Base-by-base conservation (phyloP, 2,113 vertebrate genomes). In the Origma solitaria region DNA sequence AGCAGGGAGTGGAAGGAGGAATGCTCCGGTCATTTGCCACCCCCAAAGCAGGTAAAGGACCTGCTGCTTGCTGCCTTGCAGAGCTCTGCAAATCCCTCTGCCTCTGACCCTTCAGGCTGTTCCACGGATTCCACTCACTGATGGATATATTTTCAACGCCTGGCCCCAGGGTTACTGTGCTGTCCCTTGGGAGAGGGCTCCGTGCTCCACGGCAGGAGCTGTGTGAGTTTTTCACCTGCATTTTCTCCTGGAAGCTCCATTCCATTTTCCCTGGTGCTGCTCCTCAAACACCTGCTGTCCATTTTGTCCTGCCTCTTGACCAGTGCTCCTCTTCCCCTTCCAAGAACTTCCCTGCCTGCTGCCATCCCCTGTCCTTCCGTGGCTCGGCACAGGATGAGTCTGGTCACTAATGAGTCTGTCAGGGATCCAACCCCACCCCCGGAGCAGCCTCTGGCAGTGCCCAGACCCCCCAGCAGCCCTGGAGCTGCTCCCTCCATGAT, bases 221-320 rank as follows among this genome's bases (percentile, higher is more conserved):
- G 60, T 76, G 11, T 37, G 57, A 56, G 33, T 64, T 79, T 71
- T 77, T 61, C 80, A 87, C 65, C 61, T 84, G 56, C 6, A 4
- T 76, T 93, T 93, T n/a, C 79, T 69, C 75, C 76, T 69, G 66
- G 70, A 78, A 90, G 50, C 19, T 45, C 58, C 95, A 90, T 96
- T 88, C 94, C 88, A 5, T 62, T 85, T 56, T 49, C 23, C 47
- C 68, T 80, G 21, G 31, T 30, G 79, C 70, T 85, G 66, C 40
- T 91, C 45, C 91, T 86, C 31, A 18, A 38, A 49, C 56, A 19
- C 72, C 35, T 66, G 64, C 44, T 81, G 68, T 37, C 81, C 38
- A 1, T 60, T 33, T 31, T 18, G 57, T 27, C 31, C 65, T 81
- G 21, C 71, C 24, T 5, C 58, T 42, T 13, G 17, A 42, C 15